phyloP scores from a whole-genome alignment of 37 sponge, comb jelly and placozoan genomes.

The Lycopodina hypogea region DNA sequence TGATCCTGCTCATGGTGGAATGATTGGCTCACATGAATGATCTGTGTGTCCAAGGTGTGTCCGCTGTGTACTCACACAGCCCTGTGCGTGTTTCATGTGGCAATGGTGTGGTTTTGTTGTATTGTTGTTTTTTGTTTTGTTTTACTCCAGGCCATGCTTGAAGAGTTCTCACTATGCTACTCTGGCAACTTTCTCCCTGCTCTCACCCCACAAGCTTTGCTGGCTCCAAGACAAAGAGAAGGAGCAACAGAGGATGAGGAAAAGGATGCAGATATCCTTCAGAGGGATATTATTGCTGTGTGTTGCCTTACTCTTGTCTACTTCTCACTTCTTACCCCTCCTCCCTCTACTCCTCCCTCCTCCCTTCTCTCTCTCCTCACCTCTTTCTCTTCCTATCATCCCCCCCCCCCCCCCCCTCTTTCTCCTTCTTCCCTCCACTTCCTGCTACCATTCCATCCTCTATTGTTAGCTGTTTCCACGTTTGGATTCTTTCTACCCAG shows the following conservation, averaged over 20 bases:
- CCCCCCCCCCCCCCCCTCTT: neutral
- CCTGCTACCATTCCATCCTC: neutral
- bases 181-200: slow-evolving; percentile 34
- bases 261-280: slow-evolving; percentile 42
- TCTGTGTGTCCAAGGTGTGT: too few species aligned
- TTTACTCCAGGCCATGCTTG: slow-evolving; percentile 32
- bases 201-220: slow-evolving; percentile 11
- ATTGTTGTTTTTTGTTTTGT: neutral
- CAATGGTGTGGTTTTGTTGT: too few species aligned
- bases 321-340: neutral
- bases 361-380: neutral
- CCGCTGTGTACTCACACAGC: neutral
- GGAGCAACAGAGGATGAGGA: slow-evolving; percentile 31
- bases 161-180: slow-evolving; percentile 19
- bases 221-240: neutral
- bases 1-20: too few species aligned
- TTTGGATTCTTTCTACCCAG: slow-evolving; percentile 19
- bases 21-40: too few species aligned
- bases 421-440: neutral
- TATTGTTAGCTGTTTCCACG: neutral
- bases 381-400: neutral
- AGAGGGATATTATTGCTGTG: slow-evolving; percentile 63
- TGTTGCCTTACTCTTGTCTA: neutral
- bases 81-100: too few species aligned
- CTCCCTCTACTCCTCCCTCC: neutral